Base-by-base conservation (phyloP, 2,797 vertebrate genomes). In the Coccyzus lansbergi region DNA sequence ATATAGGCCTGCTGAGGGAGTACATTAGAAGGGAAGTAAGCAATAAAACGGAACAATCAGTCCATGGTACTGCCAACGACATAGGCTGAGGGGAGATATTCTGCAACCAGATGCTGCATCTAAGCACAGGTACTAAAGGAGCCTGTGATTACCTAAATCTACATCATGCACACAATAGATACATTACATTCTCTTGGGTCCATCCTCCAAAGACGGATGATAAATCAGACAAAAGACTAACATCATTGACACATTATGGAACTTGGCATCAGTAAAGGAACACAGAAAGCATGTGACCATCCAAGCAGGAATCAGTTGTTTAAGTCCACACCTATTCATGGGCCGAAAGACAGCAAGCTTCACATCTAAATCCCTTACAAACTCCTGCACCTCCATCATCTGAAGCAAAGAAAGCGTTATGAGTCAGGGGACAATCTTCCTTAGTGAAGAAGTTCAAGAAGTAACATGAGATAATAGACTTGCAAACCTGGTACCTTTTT, bases 261-360 rank as follows among this genome's bases (percentile, higher is more conserved):
- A 91, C 42, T 83, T 81, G 83, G 83, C 83, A 92, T 42, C 65
- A 69, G 33, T 31, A 90, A 89, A 83, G 58, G 85, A 91, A 86
- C 46, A 89, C 58, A 72, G 83, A 96, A 88, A 91, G 77, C 79
- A 91, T 90, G 48, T 76, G 91, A 52, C 58, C 82, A 92, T 42
- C n/a, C 69, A 69, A 64, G 42, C 58, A 85, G 64, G 42, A 91
- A 76, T 34, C 46, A 86, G 48, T 3, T 70, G 40, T 63, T 0
- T 21, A 83, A 83, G 19, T 31, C 58, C 26, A 60, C 49, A 68
- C 38, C 65, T 86, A 58, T 24, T 74, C 55, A 46, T 2, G 1
- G 48, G 33, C 34, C 48, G 46, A 83, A 75, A 91, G 38, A 44
- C 28, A 88, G 58, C 6, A 34, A 86, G 22, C 17, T 81, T 74